Conservation (phyloP, 2,113 vertebrate species). For the Delphinapterus leucas region DNA sequence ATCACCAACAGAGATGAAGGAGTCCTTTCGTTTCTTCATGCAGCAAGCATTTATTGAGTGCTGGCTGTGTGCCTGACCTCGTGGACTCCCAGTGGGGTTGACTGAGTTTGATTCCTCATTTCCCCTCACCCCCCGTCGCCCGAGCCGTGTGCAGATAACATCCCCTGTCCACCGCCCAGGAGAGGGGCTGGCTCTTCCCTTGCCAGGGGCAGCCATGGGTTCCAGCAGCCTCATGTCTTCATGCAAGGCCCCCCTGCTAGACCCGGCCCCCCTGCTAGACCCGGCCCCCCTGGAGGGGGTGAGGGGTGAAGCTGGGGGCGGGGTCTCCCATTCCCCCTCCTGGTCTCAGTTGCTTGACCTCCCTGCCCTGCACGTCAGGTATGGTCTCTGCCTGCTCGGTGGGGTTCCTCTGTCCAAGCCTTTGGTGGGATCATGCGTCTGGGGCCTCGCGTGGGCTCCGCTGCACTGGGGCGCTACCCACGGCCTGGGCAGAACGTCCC, state of each 20-base stretch:
- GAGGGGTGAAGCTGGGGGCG: background rate
- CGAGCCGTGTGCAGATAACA: background rate
- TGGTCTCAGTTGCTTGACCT: background rate
- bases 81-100: background rate
- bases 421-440: background rate
- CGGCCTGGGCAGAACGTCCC: background rate
- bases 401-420: background rate
- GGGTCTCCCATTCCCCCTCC: background rate
- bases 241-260: background rate
- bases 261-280: background rate
- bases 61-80: background rate
- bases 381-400: background rate
- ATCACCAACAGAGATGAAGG: background rate
- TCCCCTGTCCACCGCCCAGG: background rate
- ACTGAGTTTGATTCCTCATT: background rate
- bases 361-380: background rate
- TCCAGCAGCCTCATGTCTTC: background rate
- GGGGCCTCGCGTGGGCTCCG: background rate
- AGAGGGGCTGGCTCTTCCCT: background rate
- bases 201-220: too few species aligned
- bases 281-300: constrained; percentile 15
- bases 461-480: background rate
- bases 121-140: fast-evolving
- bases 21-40: background rate
- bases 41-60: background rate